Conservation (phyloP, 2,888 invertebrate species). For the Napeogenes inachia region DNA sequence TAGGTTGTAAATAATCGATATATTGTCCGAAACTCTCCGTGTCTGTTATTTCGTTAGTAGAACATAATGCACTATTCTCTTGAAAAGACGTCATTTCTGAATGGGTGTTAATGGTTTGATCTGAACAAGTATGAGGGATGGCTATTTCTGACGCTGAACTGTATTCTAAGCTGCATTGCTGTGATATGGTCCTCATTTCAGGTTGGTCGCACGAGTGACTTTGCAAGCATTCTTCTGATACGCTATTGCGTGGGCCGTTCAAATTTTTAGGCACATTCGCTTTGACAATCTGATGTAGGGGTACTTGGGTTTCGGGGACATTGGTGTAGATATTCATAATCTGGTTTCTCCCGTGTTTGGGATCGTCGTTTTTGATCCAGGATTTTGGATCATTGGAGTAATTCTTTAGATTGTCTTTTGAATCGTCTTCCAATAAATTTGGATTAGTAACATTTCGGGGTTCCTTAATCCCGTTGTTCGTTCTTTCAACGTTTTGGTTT, state of each 20-base stretch:
- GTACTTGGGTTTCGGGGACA: constrained; percentile 79
- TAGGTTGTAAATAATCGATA: constrained; percentile 66
- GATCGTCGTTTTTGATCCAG: constrained; percentile 60
- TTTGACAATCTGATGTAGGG: constrained; percentile 77
- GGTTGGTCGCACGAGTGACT: constrained; percentile 64
- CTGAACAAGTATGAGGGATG: constrained; percentile 72
- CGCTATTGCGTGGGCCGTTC: constrained; percentile 60
- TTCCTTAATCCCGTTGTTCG: constrained; percentile 75
- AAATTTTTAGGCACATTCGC: constrained; percentile 53
- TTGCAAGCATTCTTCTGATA: constrained; percentile 68
- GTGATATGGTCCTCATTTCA: constrained; percentile 81
- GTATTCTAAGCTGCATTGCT: constrained; percentile 84
- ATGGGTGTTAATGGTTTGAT: constrained; percentile 70
- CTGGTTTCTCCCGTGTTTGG: constrained; percentile 54
- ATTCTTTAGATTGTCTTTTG: constrained; percentile 74
- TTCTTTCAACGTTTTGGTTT: constrained; percentile 84
- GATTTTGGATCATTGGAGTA: constrained; percentile 61
- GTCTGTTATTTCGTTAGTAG: constrained; percentile 72
- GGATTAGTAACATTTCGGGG: constrained; percentile 77
- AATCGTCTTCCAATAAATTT: constrained; percentile 80
- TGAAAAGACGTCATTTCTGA: constrained; percentile 70
- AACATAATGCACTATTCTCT: constrained; percentile 71
- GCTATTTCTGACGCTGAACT: constrained; percentile 79
- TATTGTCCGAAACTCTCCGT: constrained; percentile 74
- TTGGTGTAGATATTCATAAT: constrained; percentile 81